These are phyloP conservation scores for Pyrocephalus nanus DNA, from an alignment of 2,797 vertebrate genomes.

Conservation along the genomic window DNA sequence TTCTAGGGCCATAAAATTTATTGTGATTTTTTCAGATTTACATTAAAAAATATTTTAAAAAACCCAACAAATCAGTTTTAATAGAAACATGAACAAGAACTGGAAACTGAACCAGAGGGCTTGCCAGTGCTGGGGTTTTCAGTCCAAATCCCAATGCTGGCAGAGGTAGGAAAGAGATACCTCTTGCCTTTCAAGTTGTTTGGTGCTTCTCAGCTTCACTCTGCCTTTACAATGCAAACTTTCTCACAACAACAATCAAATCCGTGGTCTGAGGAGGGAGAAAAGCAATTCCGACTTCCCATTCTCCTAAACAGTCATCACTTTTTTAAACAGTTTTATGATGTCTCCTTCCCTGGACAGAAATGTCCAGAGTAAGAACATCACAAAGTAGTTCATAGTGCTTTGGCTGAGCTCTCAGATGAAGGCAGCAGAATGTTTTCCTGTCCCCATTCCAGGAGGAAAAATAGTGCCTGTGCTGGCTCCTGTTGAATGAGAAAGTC, in stretches of 20 bases:
- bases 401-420: background rate
- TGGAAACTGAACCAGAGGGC: background rate
- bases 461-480: accelerated
- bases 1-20: background rate
- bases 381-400: background rate
- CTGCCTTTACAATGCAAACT: background rate
- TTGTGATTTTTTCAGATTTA: background rate
- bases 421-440: background rate
- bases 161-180: background rate
- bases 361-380: background rate
- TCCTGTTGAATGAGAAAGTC: background rate
- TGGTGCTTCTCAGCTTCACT: background rate
- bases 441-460: background rate
- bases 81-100: background rate
- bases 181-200: background rate
- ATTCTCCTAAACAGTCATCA: background rate
- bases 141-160: background rate
- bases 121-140: background rate
- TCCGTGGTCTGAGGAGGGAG: background rate
- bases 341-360: background rate
- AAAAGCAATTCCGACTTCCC: conserved; percentile 2
- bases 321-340: background rate
- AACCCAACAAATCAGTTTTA: background rate
- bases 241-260: conserved; percentile 5
- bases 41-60: background rate